Percentiles rank a stretch among this genome's conserved stretches.
Conservation (phyloP, 2,797 vertebrate species). For the Pygocentrus nattereri region DNA sequence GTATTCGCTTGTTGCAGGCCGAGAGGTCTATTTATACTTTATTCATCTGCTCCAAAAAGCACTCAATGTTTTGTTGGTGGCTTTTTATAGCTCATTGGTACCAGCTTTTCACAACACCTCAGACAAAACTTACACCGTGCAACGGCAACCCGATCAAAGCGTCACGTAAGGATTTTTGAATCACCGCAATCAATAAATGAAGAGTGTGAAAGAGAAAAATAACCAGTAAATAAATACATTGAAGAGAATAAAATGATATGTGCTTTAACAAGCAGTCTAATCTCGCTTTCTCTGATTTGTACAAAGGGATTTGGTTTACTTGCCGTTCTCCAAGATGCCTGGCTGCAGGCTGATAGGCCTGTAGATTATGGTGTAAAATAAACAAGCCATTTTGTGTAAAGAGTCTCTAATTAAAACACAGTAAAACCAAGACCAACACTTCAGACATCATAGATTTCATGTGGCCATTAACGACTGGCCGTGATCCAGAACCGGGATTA, state of each 20-base stretch:
- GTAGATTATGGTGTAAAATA: conserved; percentile 73
- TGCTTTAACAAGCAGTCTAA: conserved; percentile 22
- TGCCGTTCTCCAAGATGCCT: conserved; percentile 9
- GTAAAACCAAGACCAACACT: conserved; percentile 75
- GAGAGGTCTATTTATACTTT: conserved; percentile 83
- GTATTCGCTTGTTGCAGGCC: conserved; percentile 81
- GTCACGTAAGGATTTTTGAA: conserved; percentile 3
- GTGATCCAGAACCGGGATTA: conserved; percentile 9
- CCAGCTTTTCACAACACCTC: conserved; percentile 60
- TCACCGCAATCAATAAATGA: neutral
- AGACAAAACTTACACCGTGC: conserved; percentile 34
- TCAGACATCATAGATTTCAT: conserved; percentile 24
- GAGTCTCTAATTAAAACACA: conserved; percentile 77
- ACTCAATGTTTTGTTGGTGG: conserved; percentile 76
- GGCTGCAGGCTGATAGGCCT: conserved; percentile 68
- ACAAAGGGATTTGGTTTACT: conserved; percentile 19
- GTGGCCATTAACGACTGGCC: conserved; percentile 18
- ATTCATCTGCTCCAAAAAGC: conserved; percentile 79
- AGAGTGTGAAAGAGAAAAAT: conserved; percentile 19
- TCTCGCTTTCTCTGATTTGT: conserved; percentile 29
- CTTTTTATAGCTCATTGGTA: conserved; percentile 81
- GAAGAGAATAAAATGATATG: conserved; percentile 28
- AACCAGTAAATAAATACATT: conserved; percentile 22
- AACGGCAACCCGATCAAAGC: conserved; percentile 13
- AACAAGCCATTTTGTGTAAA: conserved; percentile 76